Base-by-base conservation (phyloP, 2,113 vertebrate species). In the Prunella himalayana region DNA sequence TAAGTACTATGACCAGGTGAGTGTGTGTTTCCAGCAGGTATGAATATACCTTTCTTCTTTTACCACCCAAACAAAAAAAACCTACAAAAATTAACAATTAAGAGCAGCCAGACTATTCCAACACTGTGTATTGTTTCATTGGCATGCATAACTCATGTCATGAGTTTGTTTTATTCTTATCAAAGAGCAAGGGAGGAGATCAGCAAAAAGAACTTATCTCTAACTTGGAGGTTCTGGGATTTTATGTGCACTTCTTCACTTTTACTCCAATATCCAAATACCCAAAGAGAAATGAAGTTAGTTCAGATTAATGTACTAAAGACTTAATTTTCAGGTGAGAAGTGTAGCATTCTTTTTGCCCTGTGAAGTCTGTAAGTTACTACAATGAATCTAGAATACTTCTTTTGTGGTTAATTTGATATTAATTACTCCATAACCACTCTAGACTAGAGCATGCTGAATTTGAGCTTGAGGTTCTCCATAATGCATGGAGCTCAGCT, bases 1-100 rank as follows among this genome's bases (percentile, higher is more conserved):
- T 98, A 99, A 99, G 78, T 99, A 99, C 97, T 99, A 99, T 11
- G 99, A 99, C 96, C 99, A 99, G 99, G 99, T 99, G 94, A 95
- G 98, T 97, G 45, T 63, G 39, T 41, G 13, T 94, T 88, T 88
- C 59, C 54, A 84, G 60, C 42, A 92, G 73, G 47, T 89, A 51
- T 25, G 24, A 91, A 56, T 44, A 14, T 70, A 42, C 33, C 35
- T 30, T 86, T 59, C 42, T 94, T 47, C 59, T 90, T 82, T 59
- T 64, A 25, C 24, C 15, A 39, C 39, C 35, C 33, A 50, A 60
- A 21, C 17, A 72, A 44, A 65, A 72, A 47, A 5, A 0, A 37
- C 37, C 5, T 23, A 33, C 13, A 57, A 59, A 85, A 96, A 39
- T 42, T 44, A 94, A 56, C 47, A 76, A 37, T 65, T 37, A 61